Evolutionary conservation across 1,140 invertebrate species (phyloP).

Genomic region (Geopemphigus sp.): DNA sequence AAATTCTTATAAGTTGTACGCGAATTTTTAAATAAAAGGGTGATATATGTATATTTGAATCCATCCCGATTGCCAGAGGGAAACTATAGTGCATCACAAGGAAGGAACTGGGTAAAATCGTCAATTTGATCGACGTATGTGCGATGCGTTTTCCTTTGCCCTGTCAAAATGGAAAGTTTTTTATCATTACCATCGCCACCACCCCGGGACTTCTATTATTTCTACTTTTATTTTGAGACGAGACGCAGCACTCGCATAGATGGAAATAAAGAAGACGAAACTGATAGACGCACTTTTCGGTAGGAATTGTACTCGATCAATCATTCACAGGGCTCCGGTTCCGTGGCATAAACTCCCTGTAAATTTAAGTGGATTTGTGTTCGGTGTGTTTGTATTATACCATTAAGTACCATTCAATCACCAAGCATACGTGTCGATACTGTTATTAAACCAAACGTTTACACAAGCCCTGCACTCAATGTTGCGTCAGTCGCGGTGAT

Average conservation of each 20-base stretch:
- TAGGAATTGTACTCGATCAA: slow-evolving; percentile 26
- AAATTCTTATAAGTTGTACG: slow-evolving; percentile 33
- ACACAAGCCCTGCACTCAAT: not conserved
- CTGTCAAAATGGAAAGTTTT: slow-evolving; percentile 37
- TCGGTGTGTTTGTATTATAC: slow-evolving; percentile 28
- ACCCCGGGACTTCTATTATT: slow-evolving; percentile 34
- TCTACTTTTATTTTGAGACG: not conserved
- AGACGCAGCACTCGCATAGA: not conserved
- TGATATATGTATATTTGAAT: slow-evolving; percentile 42
- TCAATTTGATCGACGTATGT: slow-evolving; percentile 42
- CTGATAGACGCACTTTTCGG: slow-evolving; percentile 30
- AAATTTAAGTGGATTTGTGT: slow-evolving; percentile 48
- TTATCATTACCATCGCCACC: not conserved
- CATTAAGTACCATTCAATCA: slow-evolving; percentile 40
- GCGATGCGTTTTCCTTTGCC: slow-evolving; percentile 36
- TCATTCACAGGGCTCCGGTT: slow-evolving; percentile 22
- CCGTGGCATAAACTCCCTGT: slow-evolving; percentile 37
- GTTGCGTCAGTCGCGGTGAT: not conserved
- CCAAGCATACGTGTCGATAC: slow-evolving; percentile 31
- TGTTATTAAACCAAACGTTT: slow-evolving; percentile 46
- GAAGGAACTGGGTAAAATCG: slow-evolving; percentile 8
- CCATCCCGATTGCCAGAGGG: not conserved
- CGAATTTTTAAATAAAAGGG: slow-evolving; percentile 43
- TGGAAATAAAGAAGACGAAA: slow-evolving; percentile 14
- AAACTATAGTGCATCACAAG: not conserved